Base-by-base conservation (phyloP, 2,888 invertebrate genomes). In the Stegophylla sp. region DNA sequence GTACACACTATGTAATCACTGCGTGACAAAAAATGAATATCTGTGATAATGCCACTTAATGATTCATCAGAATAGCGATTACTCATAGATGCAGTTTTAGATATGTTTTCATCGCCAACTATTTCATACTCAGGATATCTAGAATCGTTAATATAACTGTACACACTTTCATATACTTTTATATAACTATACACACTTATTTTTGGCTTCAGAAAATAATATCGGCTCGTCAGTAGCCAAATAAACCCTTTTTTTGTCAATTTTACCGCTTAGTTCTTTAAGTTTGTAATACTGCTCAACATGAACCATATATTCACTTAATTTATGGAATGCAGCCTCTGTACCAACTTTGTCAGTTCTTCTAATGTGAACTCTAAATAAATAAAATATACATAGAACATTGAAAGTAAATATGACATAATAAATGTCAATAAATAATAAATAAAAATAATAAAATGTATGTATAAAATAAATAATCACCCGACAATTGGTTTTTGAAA, bases 1-100 rank as follows among this genome's bases (percentile, higher is more conserved):
- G 99, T 99, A 88, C 98, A 98, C 17, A 99, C 98, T 82, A 99
- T 88, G 88, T 92, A 94, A 87, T 98, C 96, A 85, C 93, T 93
- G 85, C 91, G 89, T 0, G 98, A 92, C 61, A 99, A 88, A 88
- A 98, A 90, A 86, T 96, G 93, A 83, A 99, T 93, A 86, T 99
- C 98, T 17, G 95, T 89, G 75, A 99, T 93, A 82, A 99, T 94
- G 1, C 98, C 98, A 84, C 93, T 91, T 43, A 99, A 88, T 0
- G 98, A 97, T 13, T 92, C 91, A 85, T 96, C 95, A 0, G 95
- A 93, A 87, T 98, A 99, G 56, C 98, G 90, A 1, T 94, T 93
- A 45, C 93, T 92, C 0, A 98, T 92, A 3, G 96, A 93, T 0
- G 98, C 98, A 43, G 94, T 93, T 86, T 93, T 92, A 0, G 98